phyloP scores from a whole-genome alignment of 1,140 invertebrate species.

The Drosophila pandora region DNA sequence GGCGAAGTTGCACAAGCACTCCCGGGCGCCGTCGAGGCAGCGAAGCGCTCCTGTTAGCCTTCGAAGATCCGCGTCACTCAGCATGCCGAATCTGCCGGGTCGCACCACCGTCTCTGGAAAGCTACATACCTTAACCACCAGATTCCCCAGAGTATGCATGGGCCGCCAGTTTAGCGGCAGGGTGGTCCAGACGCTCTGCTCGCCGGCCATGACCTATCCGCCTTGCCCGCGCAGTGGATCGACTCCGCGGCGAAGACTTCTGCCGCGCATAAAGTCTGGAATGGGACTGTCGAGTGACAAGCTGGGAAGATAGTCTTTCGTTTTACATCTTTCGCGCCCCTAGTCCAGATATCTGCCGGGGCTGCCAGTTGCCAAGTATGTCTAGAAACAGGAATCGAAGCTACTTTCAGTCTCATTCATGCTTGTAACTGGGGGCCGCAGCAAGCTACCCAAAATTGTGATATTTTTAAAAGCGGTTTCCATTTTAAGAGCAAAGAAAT shows the following conservation, averaged over 20 bases:
- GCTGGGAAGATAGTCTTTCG: background rate
- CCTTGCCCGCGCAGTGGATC: background rate
- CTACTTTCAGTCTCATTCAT: background rate
- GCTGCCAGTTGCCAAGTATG: slow-evolving; percentile 24
- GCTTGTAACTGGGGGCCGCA: slow-evolving; percentile 18
- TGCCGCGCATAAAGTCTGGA: background rate
- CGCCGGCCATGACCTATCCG: slow-evolving; percentile 24
- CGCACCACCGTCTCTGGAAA: background rate
- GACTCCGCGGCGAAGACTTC: background rate
- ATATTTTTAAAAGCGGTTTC: background rate
- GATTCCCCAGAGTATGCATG: background rate
- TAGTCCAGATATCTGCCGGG: background rate
- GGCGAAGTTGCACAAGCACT: background rate
- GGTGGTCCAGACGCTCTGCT: background rate
- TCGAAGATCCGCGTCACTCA: slow-evolving; percentile 17
- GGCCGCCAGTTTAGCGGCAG: background rate
- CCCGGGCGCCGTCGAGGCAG: background rate
- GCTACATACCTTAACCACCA: background rate
- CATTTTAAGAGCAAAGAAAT: background rate
- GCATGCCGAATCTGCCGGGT: slow-evolving; percentile 52
- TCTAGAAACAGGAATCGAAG: background rate
- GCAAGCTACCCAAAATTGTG: background rate
- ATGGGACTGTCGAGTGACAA: slow-evolving; percentile 1
- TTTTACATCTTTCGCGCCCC: background rate
- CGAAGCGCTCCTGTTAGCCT: background rate